A percentile compares a stretch with the other conserved stretches of the same genome.
phyloP scores from a whole-genome alignment of 1,140 invertebrate species.

The Bombus picipes region DNA sequence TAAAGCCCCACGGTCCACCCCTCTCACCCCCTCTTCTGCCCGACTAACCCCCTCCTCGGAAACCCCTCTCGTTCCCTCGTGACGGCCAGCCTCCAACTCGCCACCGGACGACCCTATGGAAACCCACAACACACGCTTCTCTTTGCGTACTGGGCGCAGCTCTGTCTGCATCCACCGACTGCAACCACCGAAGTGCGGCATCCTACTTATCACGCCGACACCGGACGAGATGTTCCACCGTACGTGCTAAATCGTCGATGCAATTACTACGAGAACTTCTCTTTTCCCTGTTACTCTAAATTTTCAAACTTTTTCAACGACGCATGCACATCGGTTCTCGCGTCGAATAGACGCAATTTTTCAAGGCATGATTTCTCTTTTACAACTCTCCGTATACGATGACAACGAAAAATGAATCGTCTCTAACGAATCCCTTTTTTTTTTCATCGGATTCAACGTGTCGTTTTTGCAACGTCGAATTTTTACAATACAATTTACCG shows the following conservation, averaged over 20 bases:
- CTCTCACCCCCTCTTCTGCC: slow-evolving; percentile 51
- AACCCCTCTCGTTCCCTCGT: slow-evolving; percentile 56
- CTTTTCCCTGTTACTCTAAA: slow-evolving; percentile 1
- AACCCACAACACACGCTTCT: slow-evolving; percentile 62
- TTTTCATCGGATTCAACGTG: not conserved
- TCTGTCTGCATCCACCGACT: slow-evolving; percentile 33
- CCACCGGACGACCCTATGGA: slow-evolving; percentile 72
- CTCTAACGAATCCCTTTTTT: not conserved
- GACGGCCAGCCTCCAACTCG: slow-evolving; percentile 69
- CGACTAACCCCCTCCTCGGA: slow-evolving; percentile 61
- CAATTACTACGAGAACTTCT: slow-evolving; percentile 21
- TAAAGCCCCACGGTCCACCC: slow-evolving; percentile 78
- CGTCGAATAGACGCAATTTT: not conserved
- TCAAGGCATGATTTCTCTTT: not conserved
- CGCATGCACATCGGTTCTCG: not conserved
- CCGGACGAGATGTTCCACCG: slow-evolving; percentile 39
- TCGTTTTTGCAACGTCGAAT: too few species aligned
- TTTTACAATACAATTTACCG: too few species aligned
- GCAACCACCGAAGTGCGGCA: slow-evolving; percentile 56
- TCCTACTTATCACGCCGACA: slow-evolving; percentile 66
- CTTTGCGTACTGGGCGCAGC: slow-evolving; percentile 43
- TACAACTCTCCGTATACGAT: not conserved
- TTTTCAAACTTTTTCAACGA: not conserved
- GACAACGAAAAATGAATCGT: too few species aligned
- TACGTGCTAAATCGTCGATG: slow-evolving; percentile 53